Evolutionary conservation across 2,797 vertebrate genomes (phyloP), one percentile per base, ranked within the genome.

Genomic region (Hyperoplus immaculatus): DNA sequence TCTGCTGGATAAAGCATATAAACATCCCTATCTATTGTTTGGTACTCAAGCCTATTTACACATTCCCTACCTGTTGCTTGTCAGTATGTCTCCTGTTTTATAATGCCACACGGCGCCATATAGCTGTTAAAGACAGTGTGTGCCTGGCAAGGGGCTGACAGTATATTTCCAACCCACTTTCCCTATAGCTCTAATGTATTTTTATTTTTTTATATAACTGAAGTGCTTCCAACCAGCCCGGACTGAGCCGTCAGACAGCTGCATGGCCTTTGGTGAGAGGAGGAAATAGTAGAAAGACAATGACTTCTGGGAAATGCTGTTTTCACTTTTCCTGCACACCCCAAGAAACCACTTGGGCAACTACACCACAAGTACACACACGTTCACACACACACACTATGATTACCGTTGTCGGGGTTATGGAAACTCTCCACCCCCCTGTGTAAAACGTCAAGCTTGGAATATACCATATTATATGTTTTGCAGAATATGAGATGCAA

Each of bases 401-500:
- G 67, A 66, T 81, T 81, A 69, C 59, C 16, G 41, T 73, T 60
- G 36, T 45, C 73, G 72, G 77, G 60, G 75, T 75, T 78, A 90
- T 91, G 88, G 89, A 89, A 92, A 90, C 68, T 84, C 84, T 76
- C 71, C 78, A 75, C 87, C 86, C 61, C 82, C 62, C 61, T 70
- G 78, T 81, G 88, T 89, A 91, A 92, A 90, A 89, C 85, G 73
- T 87, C 77, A 90, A 82, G 54, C 84, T 78, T 45, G 77, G 65
- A 82, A 78, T 55, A 81, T 85, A 83, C 84, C 62, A 11, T 12
- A 82, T 91, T 73, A 80, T 85, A 78, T 84, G 81, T 88, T 87
- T 78, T 63, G 69, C 61, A 63, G 65, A 85, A 80, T 89, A 62
- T 69, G 45, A 81, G 74, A 87, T 72, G 80, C 69, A 69, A 80